Conservation (phyloP, 2,113 vertebrate genomes). For the Pteronura brasiliensis region DNA sequence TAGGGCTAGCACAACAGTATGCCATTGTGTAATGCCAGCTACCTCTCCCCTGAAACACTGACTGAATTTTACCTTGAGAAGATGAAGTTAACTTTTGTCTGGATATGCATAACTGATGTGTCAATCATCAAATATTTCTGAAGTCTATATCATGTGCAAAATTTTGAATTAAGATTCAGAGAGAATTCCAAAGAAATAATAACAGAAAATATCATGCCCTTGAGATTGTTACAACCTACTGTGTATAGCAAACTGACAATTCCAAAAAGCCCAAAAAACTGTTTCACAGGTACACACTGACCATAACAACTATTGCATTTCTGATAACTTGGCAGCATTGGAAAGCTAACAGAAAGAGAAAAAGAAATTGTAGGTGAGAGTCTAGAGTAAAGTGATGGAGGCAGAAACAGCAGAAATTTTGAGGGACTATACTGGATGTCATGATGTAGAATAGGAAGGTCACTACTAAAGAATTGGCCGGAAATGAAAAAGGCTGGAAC, state of each 20-base stretch:
- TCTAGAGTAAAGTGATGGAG: not conserved
- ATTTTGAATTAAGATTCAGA: not conserved
- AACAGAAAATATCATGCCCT: not conserved
- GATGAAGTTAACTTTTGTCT: not conserved
- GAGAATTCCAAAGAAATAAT: not conserved
- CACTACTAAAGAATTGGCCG: not conserved
- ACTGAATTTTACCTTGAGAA: not conserved
- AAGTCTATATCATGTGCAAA: not conserved
- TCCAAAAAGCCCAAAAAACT: not conserved
- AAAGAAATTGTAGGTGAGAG: not conserved
- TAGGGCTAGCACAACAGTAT: not conserved
- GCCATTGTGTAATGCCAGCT: not conserved
- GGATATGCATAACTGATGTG: not conserved
- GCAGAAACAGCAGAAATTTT: not conserved
- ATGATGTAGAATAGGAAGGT: not conserved
- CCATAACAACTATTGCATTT: not conserved
- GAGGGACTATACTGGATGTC: accelerated
- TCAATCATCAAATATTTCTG: not conserved
- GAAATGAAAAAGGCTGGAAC: not conserved
- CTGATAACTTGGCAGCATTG: not conserved
- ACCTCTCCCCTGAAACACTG: not conserved
- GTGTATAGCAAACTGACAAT: not conserved
- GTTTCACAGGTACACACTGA: not conserved
- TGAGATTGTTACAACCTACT: not conserved
- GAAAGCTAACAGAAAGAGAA: not conserved